Evolutionary conservation across 2,113 vertebrate species (phyloP).

Genomic region (Dascyllus trimaculatus): DNA sequence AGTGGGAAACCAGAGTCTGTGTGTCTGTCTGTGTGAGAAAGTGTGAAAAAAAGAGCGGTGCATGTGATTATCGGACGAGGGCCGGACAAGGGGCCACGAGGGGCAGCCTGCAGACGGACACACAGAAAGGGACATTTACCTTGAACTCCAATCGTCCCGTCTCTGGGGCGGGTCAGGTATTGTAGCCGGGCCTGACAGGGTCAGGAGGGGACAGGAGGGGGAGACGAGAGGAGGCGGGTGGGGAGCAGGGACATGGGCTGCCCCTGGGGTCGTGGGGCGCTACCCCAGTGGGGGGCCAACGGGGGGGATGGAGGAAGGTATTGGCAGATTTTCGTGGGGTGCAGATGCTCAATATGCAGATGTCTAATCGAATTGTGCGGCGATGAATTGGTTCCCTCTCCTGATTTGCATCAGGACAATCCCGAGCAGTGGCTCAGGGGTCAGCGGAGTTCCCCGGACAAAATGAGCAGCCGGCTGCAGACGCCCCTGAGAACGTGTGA

Average conservation of each 20-base stretch:
- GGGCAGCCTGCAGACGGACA: conserved; percentile 66
- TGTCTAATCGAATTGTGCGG: conserved; percentile 85
- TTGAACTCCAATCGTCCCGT: conserved; percentile 83
- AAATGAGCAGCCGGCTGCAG: conserved; percentile 82
- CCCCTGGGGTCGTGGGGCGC: conserved; percentile 74
- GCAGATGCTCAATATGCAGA: conserved; percentile 89
- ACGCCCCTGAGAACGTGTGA: conserved; percentile 81
- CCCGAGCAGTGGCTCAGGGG: conserved; percentile 74
- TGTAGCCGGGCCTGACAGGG: conserved; percentile 77
- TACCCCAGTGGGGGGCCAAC: conserved; percentile 63
- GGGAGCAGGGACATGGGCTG: conserved; percentile 62
- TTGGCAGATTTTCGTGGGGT: conserved; percentile 81
- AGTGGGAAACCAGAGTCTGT: conserved; percentile 5
- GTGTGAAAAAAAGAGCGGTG: conserved; percentile 64
- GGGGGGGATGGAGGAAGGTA: conserved; percentile 61
- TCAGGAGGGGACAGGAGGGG: conserved; percentile 55
- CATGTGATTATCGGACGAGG: conserved; percentile 72
- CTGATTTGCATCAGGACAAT: conserved; percentile 86
- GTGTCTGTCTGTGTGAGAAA: conserved; percentile 50
- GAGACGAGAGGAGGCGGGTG: conserved; percentile 47
- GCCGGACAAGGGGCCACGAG: conserved; percentile 41
- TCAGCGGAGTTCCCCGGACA: conserved; percentile 78
- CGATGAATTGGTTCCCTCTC: conserved; percentile 77
- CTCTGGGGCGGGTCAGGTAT: conserved; percentile 79
- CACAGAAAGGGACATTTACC: conserved; percentile 79